These are phyloP conservation scores for Eupithecia exiguata DNA, from an alignment of 2,888 invertebrate genomes.

Conservation along the genomic window DNA sequence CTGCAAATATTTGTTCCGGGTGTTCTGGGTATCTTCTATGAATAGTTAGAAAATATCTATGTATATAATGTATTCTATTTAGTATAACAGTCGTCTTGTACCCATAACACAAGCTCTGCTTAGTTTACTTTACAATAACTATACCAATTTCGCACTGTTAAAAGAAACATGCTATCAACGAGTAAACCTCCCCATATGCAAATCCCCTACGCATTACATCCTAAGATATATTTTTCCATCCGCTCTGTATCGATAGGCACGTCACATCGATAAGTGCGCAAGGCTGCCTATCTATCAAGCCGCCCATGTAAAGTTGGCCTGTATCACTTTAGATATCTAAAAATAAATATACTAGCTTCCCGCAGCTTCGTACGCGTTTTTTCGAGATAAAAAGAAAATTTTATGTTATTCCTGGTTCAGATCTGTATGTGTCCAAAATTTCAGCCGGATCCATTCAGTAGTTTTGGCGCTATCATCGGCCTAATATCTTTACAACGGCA, in stretches of 20 bases:
- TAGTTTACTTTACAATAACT: not conserved
- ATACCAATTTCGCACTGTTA: not conserved
- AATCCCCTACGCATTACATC: conserved; percentile 14
- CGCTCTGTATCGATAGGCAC: conserved; percentile 27
- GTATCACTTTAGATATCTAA: not conserved
- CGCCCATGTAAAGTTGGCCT: not conserved
- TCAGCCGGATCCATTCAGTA: not conserved
- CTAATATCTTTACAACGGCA: not conserved
- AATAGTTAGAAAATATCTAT: too few species aligned
- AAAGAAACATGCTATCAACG: not conserved
- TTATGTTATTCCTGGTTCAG: not conserved
- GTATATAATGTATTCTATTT: too few species aligned
- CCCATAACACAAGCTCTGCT: too few species aligned
- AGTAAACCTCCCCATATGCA: conserved; percentile 14
- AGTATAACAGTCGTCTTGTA: too few species aligned
- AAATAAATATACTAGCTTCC: not conserved
- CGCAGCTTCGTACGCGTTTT: not conserved
- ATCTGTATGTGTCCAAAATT: not conserved
- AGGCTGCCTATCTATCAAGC: conserved; percentile 34
- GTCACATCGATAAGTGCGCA: conserved; percentile 40
- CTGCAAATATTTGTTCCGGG: too few species aligned
- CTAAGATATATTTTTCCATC: conserved; percentile 30
- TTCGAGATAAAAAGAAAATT: not conserved
- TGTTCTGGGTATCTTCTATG: too few species aligned
- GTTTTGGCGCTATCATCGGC: not conserved